Evolutionary conservation across 2,113 vertebrate genomes (phyloP), one percentile per base, ranked within the genome.

Genomic region (Oriolus oriolus): DNA sequence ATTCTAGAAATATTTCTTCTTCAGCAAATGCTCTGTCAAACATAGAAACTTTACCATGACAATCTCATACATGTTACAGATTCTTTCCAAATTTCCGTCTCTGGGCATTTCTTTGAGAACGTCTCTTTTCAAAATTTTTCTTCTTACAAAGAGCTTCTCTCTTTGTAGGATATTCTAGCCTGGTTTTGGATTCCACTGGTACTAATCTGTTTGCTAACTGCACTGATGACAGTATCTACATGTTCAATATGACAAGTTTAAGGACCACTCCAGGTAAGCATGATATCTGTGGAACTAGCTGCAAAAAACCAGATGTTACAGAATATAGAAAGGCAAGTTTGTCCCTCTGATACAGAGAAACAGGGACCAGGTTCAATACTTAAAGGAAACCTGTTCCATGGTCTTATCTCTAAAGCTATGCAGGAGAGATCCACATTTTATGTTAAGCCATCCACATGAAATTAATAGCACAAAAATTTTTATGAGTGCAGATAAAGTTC

Each of bases 191-290:
- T 96, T 99, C 99, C 27, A 98, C 97, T 1, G 98, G 98, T 90
- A 98, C 99, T 83, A 98, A 98, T 75, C 95, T 99, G 33, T 99
- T 99, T 95, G 99, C 99, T 82, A 99, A 99, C 95, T 99, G 99
- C 96, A 99, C 99, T 14, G 99, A 99, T 94, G 99, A 99, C 89
- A 99, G 82, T 69, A 98, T 99, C 96, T 99, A 99, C 96, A 99
- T 99, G 99, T 99, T 99, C 95, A 98, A 98, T 70, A 97, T 99
- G 96, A 98, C 98, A 20, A 98, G 99, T 65, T 94, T 98, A 74
- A 99, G 98, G 95, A 98, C 98, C 2, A 79, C 97, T 89, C 99
- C 99, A 97, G 98, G 99, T 99, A 97, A 98, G 95, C 27, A 42
- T 41, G 5, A 1, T 35, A 50, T 8, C 41, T 56, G 13, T 82